phyloP scores from a whole-genome alignment of 1,140 invertebrate genomes.

The Bombus soroeensis region DNA sequence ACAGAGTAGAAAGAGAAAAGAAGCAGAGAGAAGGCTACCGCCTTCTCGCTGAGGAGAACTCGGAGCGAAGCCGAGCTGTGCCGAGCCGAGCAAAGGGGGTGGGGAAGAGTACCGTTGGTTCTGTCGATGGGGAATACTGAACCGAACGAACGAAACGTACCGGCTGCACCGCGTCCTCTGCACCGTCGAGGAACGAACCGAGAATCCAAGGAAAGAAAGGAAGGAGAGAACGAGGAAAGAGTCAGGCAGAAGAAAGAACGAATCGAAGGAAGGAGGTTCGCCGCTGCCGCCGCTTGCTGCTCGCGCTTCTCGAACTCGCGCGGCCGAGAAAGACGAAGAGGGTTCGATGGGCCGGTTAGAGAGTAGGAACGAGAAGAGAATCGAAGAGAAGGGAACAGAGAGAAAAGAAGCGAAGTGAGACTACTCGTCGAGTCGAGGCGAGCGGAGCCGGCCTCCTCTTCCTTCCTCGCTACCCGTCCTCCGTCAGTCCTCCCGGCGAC shows the following conservation, averaged over 20 bases:
- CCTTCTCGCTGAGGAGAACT: constrained; percentile 48
- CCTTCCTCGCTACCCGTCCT: constrained; percentile 60
- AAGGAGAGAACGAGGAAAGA: constrained; percentile 69
- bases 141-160: constrained; percentile 67
- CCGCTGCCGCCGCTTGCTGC: constrained; percentile 12
- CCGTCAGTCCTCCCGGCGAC: constrained; percentile 55
- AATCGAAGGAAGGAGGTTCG: constrained; percentile 29
- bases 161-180: constrained; percentile 50
- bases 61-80: constrained; percentile 34
- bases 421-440: constrained; percentile 37
- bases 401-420: constrained; percentile 38
- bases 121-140: constrained; percentile 80
- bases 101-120: constrained; percentile 78
- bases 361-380: background rate
- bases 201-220: constrained; percentile 54
- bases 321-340: constrained; percentile 13
- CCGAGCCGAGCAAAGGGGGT: constrained; percentile 40
- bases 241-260: constrained; percentile 49
- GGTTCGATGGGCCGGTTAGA: background rate
- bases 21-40: constrained; percentile 42
- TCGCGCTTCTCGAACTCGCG: constrained; percentile 23
- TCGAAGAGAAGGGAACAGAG: background rate
- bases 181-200: constrained; percentile 53
- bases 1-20: constrained; percentile 27
- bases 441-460: constrained; percentile 58